phyloP scores from a whole-genome alignment of 2,888 invertebrate genomes.

The Polymixis flavicincta region DNA sequence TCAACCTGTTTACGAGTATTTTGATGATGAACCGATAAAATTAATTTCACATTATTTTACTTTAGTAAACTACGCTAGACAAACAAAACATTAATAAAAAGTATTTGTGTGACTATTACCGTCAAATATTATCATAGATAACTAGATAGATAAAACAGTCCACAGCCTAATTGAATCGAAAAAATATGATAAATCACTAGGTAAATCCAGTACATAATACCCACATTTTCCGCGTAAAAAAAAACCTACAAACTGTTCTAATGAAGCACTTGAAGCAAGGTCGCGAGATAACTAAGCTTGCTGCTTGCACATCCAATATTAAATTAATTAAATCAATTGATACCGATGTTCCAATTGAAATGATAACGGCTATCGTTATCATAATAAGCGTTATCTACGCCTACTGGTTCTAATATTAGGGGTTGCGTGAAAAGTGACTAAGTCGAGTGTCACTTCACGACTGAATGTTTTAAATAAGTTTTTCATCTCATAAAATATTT shows the following conservation, averaged over 20 bases:
- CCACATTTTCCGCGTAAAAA: conserved; percentile 24
- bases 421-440: neutral
- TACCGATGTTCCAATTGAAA: conserved; percentile 68
- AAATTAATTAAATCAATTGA: conserved; percentile 80
- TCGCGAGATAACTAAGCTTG: conserved; percentile 65
- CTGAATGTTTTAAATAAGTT: too few relatives aligned
- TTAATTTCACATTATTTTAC: neutral
- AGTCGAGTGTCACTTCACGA: neutral
- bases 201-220: neutral
- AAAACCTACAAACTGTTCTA: conserved; percentile 35
- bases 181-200: conserved; percentile 1
- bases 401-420: conserved; percentile 54
- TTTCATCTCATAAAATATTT: too few relatives aligned
- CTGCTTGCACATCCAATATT: conserved; percentile 72
- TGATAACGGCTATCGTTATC: conserved; percentile 68
- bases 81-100: neutral
- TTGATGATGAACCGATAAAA: neutral
- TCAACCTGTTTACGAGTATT: neutral
- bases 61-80: too few relatives aligned
- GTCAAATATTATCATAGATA: conserved; percentile 16
- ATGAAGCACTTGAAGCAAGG: conserved; percentile 65
- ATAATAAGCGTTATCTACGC: conserved; percentile 60
- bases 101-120: neutral
- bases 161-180: conserved; percentile 5
- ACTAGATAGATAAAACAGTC: neutral